Percentiles rank a stretch among this genome's conserved stretches.
Conservation (phyloP, 2,113 vertebrate species). For the Aleadryas rufinucha region DNA sequence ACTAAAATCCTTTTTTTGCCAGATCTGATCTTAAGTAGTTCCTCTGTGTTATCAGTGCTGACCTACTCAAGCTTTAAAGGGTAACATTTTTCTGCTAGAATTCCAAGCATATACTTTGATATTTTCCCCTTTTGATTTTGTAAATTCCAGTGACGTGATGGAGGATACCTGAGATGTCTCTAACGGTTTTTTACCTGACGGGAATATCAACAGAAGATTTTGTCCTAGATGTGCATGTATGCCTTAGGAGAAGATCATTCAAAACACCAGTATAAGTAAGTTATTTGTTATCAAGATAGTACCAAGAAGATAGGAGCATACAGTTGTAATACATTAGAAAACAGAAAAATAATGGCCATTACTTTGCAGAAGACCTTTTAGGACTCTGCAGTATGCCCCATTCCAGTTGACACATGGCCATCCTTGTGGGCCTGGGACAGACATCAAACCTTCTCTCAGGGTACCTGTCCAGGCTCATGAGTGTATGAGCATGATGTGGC, state of each 20-base stretch:
- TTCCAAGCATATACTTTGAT: background rate
- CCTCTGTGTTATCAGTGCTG: background rate
- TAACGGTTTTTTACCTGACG: background rate
- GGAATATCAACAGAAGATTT: background rate
- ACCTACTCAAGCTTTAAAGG: background rate
- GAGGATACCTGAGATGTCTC: background rate
- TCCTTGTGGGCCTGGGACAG: background rate
- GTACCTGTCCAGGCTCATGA: background rate
- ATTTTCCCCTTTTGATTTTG: background rate
- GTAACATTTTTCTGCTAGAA: background rate
- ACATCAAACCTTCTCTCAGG: background rate
- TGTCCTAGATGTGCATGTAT: accelerated
- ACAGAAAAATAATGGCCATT: background rate
- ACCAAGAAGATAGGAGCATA: background rate
- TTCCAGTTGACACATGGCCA: background rate
- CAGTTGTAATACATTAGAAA: background rate
- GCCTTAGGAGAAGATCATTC: background rate
- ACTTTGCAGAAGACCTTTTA: background rate
- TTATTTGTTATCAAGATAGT: background rate
- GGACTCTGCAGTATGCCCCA: background rate
- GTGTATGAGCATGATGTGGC: background rate
- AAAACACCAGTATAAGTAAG: background rate
- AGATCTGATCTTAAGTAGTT: background rate
- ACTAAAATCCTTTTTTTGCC: background rate
- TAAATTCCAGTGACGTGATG: background rate